A percentile compares a stretch with the other conserved stretches of the same genome.
These are phyloP conservation scores for Latrodectus hesperus DNA, from an alignment of 2,888 invertebrate species.

Conservation along the genomic window DNA sequence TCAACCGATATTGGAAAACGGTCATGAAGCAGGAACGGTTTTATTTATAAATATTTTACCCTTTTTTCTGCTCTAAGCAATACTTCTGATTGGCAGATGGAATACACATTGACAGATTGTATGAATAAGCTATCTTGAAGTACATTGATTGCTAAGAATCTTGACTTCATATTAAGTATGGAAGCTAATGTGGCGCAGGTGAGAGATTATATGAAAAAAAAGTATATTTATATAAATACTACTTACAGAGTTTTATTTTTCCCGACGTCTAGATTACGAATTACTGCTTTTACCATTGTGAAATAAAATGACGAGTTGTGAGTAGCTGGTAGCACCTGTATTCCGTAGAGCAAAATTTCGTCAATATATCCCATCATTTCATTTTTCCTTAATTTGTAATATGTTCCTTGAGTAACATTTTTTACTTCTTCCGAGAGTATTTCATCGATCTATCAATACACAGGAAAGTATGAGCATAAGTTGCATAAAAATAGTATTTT, in stretches of 20 bases:
- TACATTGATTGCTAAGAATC: no score
- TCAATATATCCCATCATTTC: conserved; percentile 25
- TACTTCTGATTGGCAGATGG: no score
- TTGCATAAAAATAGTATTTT: no score
- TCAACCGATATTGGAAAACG: no score
- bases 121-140: no score
- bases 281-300: conserved; percentile 22
- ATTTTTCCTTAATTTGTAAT: conserved; percentile 23
- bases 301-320: conserved; percentile 41
- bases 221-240: background rate
- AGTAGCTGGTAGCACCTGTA: conserved; percentile 16
- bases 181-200: no score
- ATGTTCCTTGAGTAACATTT: conserved; percentile 13
- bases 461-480: background rate
- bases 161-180: no score
- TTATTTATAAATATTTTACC: no score
- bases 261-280: conserved; percentile 21
- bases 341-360: conserved; percentile 13
- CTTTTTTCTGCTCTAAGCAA: no score
- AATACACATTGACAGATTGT: no score
- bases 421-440: conserved; percentile 1
- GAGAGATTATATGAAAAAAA: no score
- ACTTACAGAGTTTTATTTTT: conserved; percentile 6
- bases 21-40: no score
- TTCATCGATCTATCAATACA: conserved; percentile 22